These are phyloP conservation scores for Vanessa tameamea DNA, from an alignment of 1,140 invertebrate genomes.

Conservation along the genomic window DNA sequence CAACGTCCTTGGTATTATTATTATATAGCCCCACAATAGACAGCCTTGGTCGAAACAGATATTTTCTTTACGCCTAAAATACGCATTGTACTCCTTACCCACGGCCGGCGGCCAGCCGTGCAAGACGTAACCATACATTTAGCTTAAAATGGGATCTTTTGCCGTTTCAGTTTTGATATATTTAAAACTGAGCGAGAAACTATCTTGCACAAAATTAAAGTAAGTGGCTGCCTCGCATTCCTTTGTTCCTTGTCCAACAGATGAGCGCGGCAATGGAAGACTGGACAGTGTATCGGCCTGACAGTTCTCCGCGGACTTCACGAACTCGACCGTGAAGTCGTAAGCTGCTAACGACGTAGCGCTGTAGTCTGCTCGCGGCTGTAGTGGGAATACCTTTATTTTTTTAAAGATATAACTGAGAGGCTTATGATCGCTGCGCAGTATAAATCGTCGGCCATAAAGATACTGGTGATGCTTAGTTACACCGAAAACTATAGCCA, in stretches of 20 bases:
- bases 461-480: conserved; percentile 81
- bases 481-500: conserved; percentile 75
- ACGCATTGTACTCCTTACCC: background rate
- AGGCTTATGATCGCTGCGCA: conserved; percentile 65
- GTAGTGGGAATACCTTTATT: conserved; percentile 45
- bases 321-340: conserved; percentile 45
- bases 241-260: too few species aligned
- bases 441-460: conserved; percentile 71
- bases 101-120: conserved; percentile 37
- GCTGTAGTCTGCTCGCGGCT: conserved; percentile 44
- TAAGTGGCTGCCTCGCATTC: too few species aligned
- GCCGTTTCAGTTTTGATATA: conserved; percentile 25
- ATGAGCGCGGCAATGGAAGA: background rate
- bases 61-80: conserved; percentile 28
- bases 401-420: conserved; percentile 48
- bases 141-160: conserved; percentile 36
- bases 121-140: conserved; percentile 37
- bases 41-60: conserved; percentile 25
- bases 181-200: conserved; percentile 19
- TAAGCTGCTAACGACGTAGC: conserved; percentile 47
- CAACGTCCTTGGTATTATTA: conserved; percentile 46
- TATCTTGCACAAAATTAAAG: too few species aligned
- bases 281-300: conserved; percentile 2
- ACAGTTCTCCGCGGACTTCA: conserved; percentile 38
- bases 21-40: conserved; percentile 50